Base-by-base conservation (phyloP, 2,797 vertebrate genomes). In the Petrocephalus sullivani region DNA sequence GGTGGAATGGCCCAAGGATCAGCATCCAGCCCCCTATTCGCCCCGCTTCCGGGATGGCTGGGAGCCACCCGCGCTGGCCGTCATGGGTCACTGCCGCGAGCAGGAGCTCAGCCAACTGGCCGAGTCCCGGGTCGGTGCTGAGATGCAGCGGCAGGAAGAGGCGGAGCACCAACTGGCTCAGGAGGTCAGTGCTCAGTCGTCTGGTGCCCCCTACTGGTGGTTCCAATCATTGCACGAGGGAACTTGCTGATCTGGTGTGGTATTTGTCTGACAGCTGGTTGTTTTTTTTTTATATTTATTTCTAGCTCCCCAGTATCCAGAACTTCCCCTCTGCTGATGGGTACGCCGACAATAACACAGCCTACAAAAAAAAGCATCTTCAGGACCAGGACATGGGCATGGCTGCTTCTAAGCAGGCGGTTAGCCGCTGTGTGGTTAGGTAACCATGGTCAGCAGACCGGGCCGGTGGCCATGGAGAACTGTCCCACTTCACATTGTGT, bases 1-100 rank as follows among this genome's bases (percentile, higher is more conserved):
- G 93, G 86, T 95, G 88, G 98, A 99, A 90, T 99, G 98, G 98
- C 97, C 98, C 0, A 97, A 97, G 91, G 98, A 99, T 0, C 96
- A 98, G 57, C 97, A 96, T 86, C 97, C 99, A 12, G 96, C 98
- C 0, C 95, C 96, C 0, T 98, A 97, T 0, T 87, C 94, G 0
- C 96, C 98, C 4, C 95, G 91, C 0, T 99, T 99, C 92, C 95
- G 97, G n/a, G 97, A 97, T 0, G 97, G 97, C 3, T 99, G 98
- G 98, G 97, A 98, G 90, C 98, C 98, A 1, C 97, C 97, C 0
- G 88, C 94, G 91, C 85, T 97, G 41, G 94, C 93, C 56, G 92
- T 93, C 56, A 53, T 87, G 89, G 92, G 94, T 0, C 88, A 92
- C 0, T 93, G 95, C 0, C 93, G 94, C 83, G 97, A 98, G 1